phyloP scores from a whole-genome alignment of 2,113 vertebrate species.

The Hemichromis elongatus region DNA sequence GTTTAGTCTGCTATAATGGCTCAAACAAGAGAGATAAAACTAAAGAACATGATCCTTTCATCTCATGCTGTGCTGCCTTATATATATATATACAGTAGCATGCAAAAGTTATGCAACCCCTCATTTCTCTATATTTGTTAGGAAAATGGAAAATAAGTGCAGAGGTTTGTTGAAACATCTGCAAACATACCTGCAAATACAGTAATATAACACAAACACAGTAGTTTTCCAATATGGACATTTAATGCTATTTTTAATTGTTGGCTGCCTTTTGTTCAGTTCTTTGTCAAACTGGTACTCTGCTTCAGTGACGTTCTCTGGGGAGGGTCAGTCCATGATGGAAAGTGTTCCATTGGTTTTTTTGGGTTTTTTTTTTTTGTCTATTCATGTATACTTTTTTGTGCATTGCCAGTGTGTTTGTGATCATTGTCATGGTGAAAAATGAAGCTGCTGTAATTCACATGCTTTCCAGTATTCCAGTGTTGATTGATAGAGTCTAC shows the following conservation, averaged over 20 bases:
- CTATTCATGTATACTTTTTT: neutral
- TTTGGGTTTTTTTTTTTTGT: neutral
- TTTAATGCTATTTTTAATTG: neutral
- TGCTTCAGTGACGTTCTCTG: neutral
- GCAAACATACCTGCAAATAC: neutral
- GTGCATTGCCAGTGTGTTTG: neutral
- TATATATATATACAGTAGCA: neutral
- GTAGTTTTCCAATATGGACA: neutral
- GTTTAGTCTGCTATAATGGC: neutral
- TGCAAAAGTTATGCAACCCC: neutral
- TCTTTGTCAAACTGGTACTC: neutral
- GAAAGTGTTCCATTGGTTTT: neutral
- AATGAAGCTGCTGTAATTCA: too few relatives aligned
- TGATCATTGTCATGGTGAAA: too few relatives aligned
- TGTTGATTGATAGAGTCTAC: too few relatives aligned
- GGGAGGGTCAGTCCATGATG: neutral
- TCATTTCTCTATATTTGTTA: neutral
- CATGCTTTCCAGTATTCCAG: too few relatives aligned
- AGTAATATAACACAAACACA: neutral
- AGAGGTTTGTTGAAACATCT: neutral
- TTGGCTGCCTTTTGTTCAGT: neutral
- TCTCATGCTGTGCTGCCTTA: neutral
- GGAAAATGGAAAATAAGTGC: neutral
- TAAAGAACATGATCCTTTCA: neutral
- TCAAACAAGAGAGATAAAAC: neutral